These are phyloP conservation scores for Diploscapter pachys DNA, from an alignment of 1,140 invertebrate species.

Conservation along the genomic window DNA sequence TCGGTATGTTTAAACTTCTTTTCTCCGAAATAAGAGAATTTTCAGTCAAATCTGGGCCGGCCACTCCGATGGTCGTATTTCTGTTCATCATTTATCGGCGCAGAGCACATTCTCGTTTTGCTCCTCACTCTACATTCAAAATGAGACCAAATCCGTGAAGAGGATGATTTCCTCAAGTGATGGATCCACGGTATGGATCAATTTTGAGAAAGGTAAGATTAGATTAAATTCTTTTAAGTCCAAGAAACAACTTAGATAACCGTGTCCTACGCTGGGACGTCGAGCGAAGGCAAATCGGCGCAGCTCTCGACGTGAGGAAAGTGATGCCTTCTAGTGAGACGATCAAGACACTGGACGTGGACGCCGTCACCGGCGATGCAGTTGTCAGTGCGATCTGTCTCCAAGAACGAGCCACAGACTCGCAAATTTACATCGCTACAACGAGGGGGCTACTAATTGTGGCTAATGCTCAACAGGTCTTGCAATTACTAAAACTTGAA, in stretches of 20 bases:
- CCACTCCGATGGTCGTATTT: constrained; percentile 33
- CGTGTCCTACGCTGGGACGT: constrained; percentile 26
- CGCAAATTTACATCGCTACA: constrained; percentile 76
- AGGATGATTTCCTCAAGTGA: constrained; percentile 10
- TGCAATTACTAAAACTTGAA: constrained; percentile 8
- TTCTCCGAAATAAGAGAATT: neutral
- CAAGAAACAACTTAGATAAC: neutral
- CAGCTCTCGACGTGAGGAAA: constrained; percentile 79
- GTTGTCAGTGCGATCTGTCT: constrained; percentile 76
- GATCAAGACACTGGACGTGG: constrained; percentile 82
- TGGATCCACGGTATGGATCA: constrained; percentile 22
- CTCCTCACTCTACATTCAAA: constrained; percentile 30
- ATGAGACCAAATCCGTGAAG: constrained; percentile 15
- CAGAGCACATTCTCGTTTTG: constrained; percentile 37
- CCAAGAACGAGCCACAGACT: constrained; percentile 64
- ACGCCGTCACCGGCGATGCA: constrained; percentile 65
- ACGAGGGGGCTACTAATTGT: constrained; percentile 86
- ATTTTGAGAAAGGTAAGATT: constrained; percentile 5
- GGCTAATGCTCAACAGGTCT: constrained; percentile 70
- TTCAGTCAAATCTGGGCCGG: constrained; percentile 41
- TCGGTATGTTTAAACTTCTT: neutral
- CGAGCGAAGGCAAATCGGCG: constrained; percentile 12
- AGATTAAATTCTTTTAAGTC: constrained; percentile 20
- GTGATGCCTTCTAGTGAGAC: constrained; percentile 84
- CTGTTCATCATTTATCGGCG: constrained; percentile 28